Base-by-base conservation (phyloP, 2,113 vertebrate species). In the Shinisaurus crocodilurus region DNA sequence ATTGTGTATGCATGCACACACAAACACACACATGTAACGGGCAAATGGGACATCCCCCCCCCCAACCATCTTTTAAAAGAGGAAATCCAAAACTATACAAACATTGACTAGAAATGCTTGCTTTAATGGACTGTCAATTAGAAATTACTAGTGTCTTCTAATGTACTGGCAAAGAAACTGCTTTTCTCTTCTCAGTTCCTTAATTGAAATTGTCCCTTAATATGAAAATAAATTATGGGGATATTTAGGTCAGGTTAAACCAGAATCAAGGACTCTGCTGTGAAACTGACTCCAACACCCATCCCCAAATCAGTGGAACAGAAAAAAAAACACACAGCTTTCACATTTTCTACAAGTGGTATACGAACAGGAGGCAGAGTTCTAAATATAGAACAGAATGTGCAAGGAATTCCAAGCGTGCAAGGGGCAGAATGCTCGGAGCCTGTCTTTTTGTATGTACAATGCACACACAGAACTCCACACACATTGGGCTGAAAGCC, bases 121-220 rank as follows among this genome's bases (percentile, higher is more conserved):
- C 67, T 85, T 10, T 65, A 82, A 93, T 12, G 37, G 4, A 67
- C 34, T 72, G 72, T 76, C 90, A 74, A 65, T 72, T 40, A 89
- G 82, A 34, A 82, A 84, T 79, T 75, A 84, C 40, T 92, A 85
- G 7, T 48, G 85, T n/a, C 82, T 84, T 90, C 88, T 90, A 92
- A 92, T 81, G 92, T 70, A 74, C 72, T 88, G 45, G 69, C 37
- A 45, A 88, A 90, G 82, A 69, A 95, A 75, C 45, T 40, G 69
- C 6, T 80, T 43, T 32, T 54, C 25, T 91, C 88, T 85, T 77
- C 87, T 80, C 91, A 85, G 84, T 45, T 85, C 23, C 0, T 77
- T 40, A 88, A 43, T 27, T 32, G 70, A 85, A 32, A 6, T 6
- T 75, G 43, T 60, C n/a, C 43, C 67, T 82, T 86, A 40, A 2